A percentile compares a stretch with the other conserved stretches of the same genome.
Evolutionary conservation across 1,140 invertebrate species (phyloP).

Genomic region (Diabrotica undecimpunctata): DNA sequence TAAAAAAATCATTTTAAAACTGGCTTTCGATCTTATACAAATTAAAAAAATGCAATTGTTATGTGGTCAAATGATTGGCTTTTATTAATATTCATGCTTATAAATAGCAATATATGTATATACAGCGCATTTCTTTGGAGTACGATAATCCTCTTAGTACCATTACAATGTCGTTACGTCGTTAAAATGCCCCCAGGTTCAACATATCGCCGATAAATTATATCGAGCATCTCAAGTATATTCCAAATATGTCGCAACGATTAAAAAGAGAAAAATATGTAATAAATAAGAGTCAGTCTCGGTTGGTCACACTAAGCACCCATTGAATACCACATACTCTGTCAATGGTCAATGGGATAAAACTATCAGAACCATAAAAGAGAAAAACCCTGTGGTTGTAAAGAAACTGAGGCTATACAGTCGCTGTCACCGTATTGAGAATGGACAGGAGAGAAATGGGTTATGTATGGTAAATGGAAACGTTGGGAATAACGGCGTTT

Average conservation of each 20-base stretch:
- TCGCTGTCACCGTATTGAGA: background rate
- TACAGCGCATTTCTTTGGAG: too few species aligned
- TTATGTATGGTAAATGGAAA: background rate
- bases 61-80: too few species aligned
- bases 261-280: constrained; percentile 24
- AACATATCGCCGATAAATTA: constrained; percentile 12
- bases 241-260: constrained; percentile 25
- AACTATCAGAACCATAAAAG: constrained; percentile 22
- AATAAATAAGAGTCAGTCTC: constrained; percentile 22
- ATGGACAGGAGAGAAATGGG: constrained; percentile 1
- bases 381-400: constrained; percentile 3
- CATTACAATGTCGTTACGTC: background rate
- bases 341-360: constrained; percentile 24
- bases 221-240: constrained; percentile 4
- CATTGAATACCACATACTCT: constrained; percentile 23
- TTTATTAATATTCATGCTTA: too few species aligned
- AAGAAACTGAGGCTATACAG: constrained; percentile 8
- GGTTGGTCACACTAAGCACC: constrained; percentile 24
- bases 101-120: too few species aligned
- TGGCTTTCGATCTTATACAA: too few species aligned
- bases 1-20: too few species aligned
- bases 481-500: constrained; percentile 27
- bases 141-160: too few species aligned
- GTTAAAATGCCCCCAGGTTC: constrained; percentile 10
- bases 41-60: too few species aligned